Percentiles rank a stretch among this genome's conserved stretches.
Conservation (phyloP, 1,140 invertebrate genomes). For the Gryon sp. region DNA sequence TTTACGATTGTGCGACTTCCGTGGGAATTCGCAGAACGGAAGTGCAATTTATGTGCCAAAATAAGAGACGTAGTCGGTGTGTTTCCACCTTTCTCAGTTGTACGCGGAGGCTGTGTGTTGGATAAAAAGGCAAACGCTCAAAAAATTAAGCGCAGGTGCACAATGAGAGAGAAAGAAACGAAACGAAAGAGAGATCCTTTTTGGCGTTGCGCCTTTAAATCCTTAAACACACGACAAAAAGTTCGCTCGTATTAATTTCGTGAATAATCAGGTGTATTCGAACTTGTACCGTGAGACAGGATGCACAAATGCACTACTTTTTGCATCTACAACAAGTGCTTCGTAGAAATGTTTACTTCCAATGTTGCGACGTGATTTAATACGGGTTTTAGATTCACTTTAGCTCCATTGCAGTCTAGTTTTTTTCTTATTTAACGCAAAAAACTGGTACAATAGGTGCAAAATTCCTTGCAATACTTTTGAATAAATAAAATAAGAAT, state of each 20-base stretch:
- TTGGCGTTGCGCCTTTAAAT: constrained; percentile 22
- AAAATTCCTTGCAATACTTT: no score
- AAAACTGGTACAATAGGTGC: no score
- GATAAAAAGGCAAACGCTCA: constrained; percentile 63
- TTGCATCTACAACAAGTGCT: constrained; percentile 28
- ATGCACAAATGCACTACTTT: constrained; percentile 46
- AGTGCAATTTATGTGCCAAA: constrained; percentile 76
- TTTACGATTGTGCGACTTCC: constrained; percentile 74
- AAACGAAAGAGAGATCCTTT: no score
- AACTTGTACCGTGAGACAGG: constrained; percentile 46
- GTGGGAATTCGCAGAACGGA: constrained; percentile 78
- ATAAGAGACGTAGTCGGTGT: constrained; percentile 48
- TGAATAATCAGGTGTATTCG: constrained; percentile 55
- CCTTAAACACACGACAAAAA: constrained; percentile 51
- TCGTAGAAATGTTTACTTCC: constrained; percentile 25
- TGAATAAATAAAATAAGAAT: no score
- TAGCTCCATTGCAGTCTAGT: background rate
- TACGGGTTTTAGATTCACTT: background rate
- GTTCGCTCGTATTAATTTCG: constrained; percentile 54
- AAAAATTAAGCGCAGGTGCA: constrained; percentile 71
- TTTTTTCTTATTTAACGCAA: no score
- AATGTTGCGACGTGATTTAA: constrained; percentile 18
- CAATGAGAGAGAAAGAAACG: no score
- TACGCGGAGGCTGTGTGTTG: constrained; percentile 62
- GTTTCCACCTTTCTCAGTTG: constrained; percentile 33